Percentiles rank a stretch among this genome's conserved stretches.
Evolutionary conservation across 2,797 vertebrate genomes (phyloP).

Genomic region (Poecilia picta): DNA sequence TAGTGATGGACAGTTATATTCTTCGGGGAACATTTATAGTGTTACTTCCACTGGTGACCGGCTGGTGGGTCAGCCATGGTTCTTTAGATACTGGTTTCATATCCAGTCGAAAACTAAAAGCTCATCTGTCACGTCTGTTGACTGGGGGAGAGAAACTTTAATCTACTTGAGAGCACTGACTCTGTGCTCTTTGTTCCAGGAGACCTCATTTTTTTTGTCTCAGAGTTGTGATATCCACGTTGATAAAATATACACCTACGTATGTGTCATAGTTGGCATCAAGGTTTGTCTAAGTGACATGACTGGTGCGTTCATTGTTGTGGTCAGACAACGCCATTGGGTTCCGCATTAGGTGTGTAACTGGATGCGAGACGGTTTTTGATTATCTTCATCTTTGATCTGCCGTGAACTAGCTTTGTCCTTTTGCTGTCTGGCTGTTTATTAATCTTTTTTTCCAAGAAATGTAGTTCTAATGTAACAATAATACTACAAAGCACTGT

Average conservation of each 20-base stretch:
- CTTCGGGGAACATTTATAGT: constrained; percentile 47
- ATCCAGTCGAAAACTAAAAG: constrained; percentile 39
- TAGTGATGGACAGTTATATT: constrained; percentile 51
- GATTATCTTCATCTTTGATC: background rate
- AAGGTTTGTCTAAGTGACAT: constrained; percentile 35
- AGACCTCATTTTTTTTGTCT: constrained; percentile 39
- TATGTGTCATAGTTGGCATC: constrained; percentile 16
- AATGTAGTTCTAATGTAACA: background rate
- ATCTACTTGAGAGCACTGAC: constrained; percentile 76
- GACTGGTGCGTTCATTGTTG: constrained; percentile 24
- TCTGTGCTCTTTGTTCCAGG: constrained; percentile 47
- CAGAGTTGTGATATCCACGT: constrained; percentile 4
- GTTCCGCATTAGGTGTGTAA: constrained; percentile 27
- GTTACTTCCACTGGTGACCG: constrained; percentile 53
- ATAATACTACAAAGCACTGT: background rate
- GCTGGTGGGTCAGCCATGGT: constrained; percentile 25
- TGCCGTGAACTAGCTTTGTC: background rate
- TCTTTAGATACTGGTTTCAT: constrained; percentile 37
- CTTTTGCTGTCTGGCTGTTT: background rate
- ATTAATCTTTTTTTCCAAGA: background rate
- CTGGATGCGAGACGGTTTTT: background rate
- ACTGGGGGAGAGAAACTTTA: constrained; percentile 66
- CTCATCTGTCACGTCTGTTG: constrained; percentile 40
- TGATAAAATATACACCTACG: constrained; percentile 11
- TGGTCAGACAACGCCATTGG: constrained; percentile 32